Conservation (phyloP, 2,888 invertebrate genomes). For the Tenthredo mesomela region DNA sequence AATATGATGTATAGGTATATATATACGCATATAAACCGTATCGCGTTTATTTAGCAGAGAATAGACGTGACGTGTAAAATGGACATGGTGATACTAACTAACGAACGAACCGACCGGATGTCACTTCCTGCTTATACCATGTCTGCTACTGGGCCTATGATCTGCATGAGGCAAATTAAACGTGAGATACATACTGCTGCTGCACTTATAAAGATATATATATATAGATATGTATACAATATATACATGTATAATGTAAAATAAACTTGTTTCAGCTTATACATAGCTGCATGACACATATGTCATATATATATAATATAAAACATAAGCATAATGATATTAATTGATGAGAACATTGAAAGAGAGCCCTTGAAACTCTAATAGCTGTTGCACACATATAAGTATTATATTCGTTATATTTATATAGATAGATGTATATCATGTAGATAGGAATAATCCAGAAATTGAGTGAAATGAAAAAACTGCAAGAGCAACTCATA, state of each 20-base stretch:
- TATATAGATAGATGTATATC: too few species aligned
- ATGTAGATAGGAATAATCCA: too few species aligned
- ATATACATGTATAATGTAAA: background rate
- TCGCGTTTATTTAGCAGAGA: background rate
- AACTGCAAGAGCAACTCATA: background rate
- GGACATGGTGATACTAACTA: conserved; percentile 20
- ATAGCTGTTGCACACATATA: background rate
- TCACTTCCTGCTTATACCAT: conserved; percentile 46
- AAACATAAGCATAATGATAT: background rate
- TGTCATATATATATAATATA: background rate
- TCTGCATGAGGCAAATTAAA: conserved; percentile 2
- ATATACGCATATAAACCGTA: background rate
- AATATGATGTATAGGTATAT: background rate
- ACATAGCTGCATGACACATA: background rate
- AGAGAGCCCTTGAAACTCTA: background rate
- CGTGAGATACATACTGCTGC: background rate
- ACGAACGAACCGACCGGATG: conserved; percentile 42
- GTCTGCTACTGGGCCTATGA: conserved; percentile 21
- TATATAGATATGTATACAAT: background rate
- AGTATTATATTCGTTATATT: background rate
- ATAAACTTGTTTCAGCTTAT: background rate
- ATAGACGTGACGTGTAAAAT: conserved; percentile 38
- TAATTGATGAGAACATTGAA: background rate
- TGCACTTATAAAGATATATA: background rate
- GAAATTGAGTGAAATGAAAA: background rate